phyloP scores from a whole-genome alignment of 2,888 invertebrate species.

The Sphecodes monilicornis region DNA sequence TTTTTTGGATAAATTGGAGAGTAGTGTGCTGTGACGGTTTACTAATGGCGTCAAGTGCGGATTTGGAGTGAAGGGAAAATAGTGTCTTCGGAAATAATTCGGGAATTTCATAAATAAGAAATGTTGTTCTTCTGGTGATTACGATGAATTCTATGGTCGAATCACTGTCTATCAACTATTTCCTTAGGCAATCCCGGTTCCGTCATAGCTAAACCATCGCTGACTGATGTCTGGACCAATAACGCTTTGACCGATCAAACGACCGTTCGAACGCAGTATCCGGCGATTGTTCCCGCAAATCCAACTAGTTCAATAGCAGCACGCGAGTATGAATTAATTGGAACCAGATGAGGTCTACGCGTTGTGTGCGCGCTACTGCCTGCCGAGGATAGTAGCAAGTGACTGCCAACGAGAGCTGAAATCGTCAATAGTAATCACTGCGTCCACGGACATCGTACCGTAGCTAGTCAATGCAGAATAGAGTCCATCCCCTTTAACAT shows the following conservation, averaged over 20 bases:
- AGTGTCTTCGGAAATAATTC: too few species aligned
- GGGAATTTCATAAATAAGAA: background rate
- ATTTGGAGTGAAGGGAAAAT: too few species aligned
- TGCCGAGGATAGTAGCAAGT: background rate
- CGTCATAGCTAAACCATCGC: slow-evolving; percentile 14
- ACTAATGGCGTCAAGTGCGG: too few species aligned
- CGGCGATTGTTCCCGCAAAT: slow-evolving; percentile 41
- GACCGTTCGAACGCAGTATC: slow-evolving; percentile 5
- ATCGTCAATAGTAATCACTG: background rate
- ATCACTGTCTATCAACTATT: background rate
- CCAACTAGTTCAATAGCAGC: slow-evolving; percentile 28
- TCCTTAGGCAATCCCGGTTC: slow-evolving; percentile 19
- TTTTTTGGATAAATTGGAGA: too few species aligned
- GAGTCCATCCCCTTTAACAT: background rate
- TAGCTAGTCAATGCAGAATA: background rate
- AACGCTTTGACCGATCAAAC: slow-evolving; percentile 25
- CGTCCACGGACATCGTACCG: background rate
- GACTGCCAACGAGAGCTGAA: background rate
- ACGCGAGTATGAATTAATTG: slow-evolving; percentile 32
- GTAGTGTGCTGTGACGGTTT: too few species aligned
- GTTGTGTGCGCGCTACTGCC: background rate
- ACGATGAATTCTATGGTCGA: background rate
- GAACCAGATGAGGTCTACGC: slow-evolving; percentile 24
- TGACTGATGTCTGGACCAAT: slow-evolving; percentile 34
- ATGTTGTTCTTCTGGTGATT: background rate